These are phyloP conservation scores for Synodontis membranacea DNA, from an alignment of 2,113 vertebrate species.

Conservation along the genomic window DNA sequence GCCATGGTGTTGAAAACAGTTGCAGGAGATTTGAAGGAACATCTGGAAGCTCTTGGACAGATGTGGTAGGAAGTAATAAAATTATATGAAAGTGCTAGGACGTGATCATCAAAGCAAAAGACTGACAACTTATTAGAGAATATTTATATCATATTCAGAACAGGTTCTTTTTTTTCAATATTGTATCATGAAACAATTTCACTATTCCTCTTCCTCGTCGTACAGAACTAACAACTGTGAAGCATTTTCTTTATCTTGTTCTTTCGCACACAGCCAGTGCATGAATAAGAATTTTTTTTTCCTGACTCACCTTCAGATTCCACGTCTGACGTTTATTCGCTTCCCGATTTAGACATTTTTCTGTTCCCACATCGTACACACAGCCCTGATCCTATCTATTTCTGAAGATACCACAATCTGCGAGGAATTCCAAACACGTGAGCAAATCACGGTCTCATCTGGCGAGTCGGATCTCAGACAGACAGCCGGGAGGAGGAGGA, in stretches of 20 bases:
- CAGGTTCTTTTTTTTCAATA: not conserved
- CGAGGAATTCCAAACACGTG: conserved; percentile 48
- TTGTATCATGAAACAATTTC: not conserved
- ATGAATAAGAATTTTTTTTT: not conserved
- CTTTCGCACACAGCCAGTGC: not conserved
- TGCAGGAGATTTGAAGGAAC: not conserved
- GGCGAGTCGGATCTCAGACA: conserved; percentile 33
- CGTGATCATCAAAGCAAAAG: not conserved
- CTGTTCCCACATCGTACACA: not conserved
- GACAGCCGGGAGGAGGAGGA: conserved; percentile 14
- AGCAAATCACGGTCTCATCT: conserved; percentile 39
- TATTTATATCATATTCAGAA: not conserved
- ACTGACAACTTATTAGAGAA: not conserved
- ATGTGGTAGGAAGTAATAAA: not conserved
- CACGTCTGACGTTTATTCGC: not conserved
- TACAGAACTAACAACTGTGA: not conserved
- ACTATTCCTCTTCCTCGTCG: not conserved
- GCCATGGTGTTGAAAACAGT: not conserved
- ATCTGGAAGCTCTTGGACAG: not conserved
- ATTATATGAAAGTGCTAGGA: not conserved
- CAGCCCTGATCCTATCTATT: not conserved
- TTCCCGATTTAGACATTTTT: not conserved
- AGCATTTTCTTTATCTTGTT: not conserved
- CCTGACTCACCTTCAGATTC: not conserved
- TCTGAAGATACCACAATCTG: conserved; percentile 16